A percentile compares a stretch with the other conserved stretches of the same genome.
phyloP scores from a whole-genome alignment of 2,888 invertebrate species.

The Linnaemya vulpina region DNA sequence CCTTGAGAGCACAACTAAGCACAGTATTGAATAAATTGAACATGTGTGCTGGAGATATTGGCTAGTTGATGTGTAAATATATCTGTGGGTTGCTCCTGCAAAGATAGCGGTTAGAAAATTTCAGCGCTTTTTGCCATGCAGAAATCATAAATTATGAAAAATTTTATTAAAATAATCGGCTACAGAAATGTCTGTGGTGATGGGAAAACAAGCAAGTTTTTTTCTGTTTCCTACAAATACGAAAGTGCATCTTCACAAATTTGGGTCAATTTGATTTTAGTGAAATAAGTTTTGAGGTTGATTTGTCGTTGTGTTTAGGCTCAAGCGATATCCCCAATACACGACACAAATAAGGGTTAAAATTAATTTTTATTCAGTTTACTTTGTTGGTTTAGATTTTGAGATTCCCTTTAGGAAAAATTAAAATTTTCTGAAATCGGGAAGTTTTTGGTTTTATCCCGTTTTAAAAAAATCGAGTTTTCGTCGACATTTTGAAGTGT shows the following conservation, averaged over 20 bases:
- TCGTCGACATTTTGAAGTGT: too few species aligned
- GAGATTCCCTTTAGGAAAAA: too few species aligned
- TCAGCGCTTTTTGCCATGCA: not conserved
- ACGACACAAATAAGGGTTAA: too few species aligned
- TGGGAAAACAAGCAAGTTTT: not conserved
- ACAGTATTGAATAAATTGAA: slow-evolving; percentile 25
- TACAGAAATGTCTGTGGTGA: not conserved
- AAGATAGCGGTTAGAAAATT: not conserved
- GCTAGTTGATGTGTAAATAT: not conserved
- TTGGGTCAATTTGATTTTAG: not conserved
- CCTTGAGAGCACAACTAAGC: slow-evolving; percentile 37
- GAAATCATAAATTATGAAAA: slow-evolving; percentile 23
- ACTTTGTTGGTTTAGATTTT: too few species aligned
- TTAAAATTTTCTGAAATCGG: too few species aligned
- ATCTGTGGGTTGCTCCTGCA: not conserved
- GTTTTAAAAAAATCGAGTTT: too few species aligned
- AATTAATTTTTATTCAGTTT: too few species aligned
- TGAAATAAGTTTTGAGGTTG: not conserved
- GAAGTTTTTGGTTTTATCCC: too few species aligned
- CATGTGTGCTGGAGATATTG: slow-evolving; percentile 15
- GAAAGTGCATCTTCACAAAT: not conserved
- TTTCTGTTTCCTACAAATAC: not conserved
- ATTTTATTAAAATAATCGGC: not conserved
- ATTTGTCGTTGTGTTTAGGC: not conserved
- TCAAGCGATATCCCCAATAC: not conserved